Evolutionary conservation across 1,140 invertebrate genomes (phyloP), one percentile per base, ranked within the genome.

Genomic region (Trichonephila clavata): DNA sequence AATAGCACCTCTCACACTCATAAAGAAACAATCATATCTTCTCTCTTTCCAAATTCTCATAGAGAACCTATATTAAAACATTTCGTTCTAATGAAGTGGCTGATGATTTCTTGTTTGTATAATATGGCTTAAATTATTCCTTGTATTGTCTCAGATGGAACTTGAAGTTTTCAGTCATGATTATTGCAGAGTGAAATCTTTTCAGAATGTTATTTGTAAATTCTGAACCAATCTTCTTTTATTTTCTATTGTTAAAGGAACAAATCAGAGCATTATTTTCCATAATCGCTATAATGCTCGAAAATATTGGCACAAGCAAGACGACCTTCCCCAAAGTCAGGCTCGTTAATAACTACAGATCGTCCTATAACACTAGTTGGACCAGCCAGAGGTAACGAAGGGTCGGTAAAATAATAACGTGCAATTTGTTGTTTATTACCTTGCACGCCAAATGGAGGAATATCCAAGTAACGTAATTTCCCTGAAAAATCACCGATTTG

Each of bases 401-500:
- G 97, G 95, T 99, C 98, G 97, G 97, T 98, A 61, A 94, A 94
- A 65, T 94, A 95, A 81, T 95, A 95, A 63, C 94, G 94, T 27
- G 93, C 93, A 20, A 91, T 60, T 60, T 93, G 90, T 24, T 94
- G 93, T 57, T 93, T 86, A 63, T 93, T 91, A 8, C 87, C 91
- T 61, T 86, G 83, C 7, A 94, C 81, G 43, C 92, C 90, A 80
- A 95, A 95, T 16, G 94, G 93, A n/a, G 94, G 94, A 65, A 99
- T 96, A 94, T 97, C 97, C 93, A 99, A 98, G 0, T 98, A 97
- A 2, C 98, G 98, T 50, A 99, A 95, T 91, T 98, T 97, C 0
- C 97, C 97, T 0, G 98, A 98, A 86, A 99, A 95, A 95, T 99
- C 99, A 0, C 98, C 99, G 8, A 99, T 97, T 95, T 99, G 98